phyloP scores from a whole-genome alignment of 1,140 invertebrate species.

The Ips typographus region DNA sequence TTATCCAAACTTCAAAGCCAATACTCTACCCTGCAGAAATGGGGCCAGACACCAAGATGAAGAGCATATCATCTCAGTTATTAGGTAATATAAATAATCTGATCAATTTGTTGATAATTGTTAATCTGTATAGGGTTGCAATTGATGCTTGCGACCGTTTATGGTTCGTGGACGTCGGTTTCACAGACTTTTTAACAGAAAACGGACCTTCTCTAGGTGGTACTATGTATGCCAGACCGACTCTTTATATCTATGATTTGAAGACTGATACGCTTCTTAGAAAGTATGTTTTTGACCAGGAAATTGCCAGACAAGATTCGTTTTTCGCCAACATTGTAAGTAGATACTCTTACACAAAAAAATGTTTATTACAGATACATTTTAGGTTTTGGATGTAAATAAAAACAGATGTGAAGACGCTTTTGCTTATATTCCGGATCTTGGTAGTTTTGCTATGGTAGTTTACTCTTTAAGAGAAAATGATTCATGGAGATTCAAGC shows the following conservation, averaged over 20 bases:
- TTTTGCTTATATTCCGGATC: slow-evolving; percentile 73
- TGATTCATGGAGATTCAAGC: slow-evolving; percentile 72
- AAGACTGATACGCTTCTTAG: slow-evolving; percentile 68
- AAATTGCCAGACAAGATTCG: slow-evolving; percentile 65
- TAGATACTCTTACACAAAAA: not conserved
- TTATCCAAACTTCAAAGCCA: slow-evolving; percentile 69
- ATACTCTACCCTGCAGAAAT: slow-evolving; percentile 55
- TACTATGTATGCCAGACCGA: slow-evolving; percentile 63
- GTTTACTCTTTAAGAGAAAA: slow-evolving; percentile 75
- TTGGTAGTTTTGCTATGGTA: slow-evolving; percentile 70
- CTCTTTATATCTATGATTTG: slow-evolving; percentile 70
- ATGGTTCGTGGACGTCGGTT: slow-evolving; percentile 75
- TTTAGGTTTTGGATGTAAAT: slow-evolving; percentile 63
- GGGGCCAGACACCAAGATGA: slow-evolving; percentile 44
- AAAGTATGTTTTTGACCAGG: slow-evolving; percentile 64
- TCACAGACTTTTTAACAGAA: slow-evolving; percentile 68
- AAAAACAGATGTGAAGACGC: slow-evolving; percentile 69
- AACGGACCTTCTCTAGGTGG: slow-evolving; percentile 44
- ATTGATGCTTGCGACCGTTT: slow-evolving; percentile 71
- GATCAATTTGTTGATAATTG: not conserved
- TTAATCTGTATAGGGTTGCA: slow-evolving; percentile 51
- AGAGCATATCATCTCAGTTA: slow-evolving; percentile 54
- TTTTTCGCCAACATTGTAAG: slow-evolving; percentile 68
- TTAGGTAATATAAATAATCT: slow-evolving; percentile 41
- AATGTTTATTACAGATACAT: not conserved